Percentiles rank a stretch among this genome's conserved stretches.
These are phyloP conservation scores for Synergus umbraculus DNA, from an alignment of 2,888 invertebrate species.

Conservation along the genomic window DNA sequence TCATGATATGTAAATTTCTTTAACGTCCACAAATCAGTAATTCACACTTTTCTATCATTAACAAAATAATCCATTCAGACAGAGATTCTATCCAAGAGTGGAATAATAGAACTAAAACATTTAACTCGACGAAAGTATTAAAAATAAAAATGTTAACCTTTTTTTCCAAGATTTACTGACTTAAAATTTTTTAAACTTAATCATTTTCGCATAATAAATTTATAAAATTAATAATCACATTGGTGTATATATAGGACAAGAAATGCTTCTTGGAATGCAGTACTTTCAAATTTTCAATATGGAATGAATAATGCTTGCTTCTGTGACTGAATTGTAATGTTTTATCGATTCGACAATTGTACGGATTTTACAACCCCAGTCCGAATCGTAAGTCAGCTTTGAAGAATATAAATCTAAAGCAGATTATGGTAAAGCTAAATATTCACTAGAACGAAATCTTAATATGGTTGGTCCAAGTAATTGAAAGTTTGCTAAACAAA, in stretches of 20 bases:
- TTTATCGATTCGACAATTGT: conserved; percentile 40
- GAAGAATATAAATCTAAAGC: conserved; percentile 44
- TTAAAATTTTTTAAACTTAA: conserved; percentile 2
- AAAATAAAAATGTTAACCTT: not conserved
- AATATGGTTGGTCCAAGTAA: conserved; percentile 65
- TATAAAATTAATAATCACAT: conserved; percentile 40
- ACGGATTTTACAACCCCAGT: conserved; percentile 41
- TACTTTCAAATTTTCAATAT: conserved; percentile 50
- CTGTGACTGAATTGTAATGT: not conserved
- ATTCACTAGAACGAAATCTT: conserved; percentile 47
- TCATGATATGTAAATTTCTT: conserved; percentile 32
- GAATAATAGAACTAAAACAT: not conserved
- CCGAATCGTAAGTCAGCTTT: not conserved
- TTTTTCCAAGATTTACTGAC: not conserved
- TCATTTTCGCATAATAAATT: conserved; percentile 3
- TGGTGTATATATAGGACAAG: conserved; percentile 9
- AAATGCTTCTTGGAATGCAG: conserved; percentile 58
- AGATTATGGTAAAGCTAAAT: conserved; percentile 32
- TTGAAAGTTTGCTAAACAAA: conserved; percentile 73
- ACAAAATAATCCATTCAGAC: conserved; percentile 14
- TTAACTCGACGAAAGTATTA: conserved; percentile 14
- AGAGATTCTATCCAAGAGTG: conserved; percentile 17
- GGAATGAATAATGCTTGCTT: conserved; percentile 55
- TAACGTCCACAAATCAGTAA: not conserved
- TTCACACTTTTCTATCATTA: not conserved